These are phyloP conservation scores for Chloroclysta siterata DNA, from an alignment of 2,888 invertebrate species.

Conservation along the genomic window DNA sequence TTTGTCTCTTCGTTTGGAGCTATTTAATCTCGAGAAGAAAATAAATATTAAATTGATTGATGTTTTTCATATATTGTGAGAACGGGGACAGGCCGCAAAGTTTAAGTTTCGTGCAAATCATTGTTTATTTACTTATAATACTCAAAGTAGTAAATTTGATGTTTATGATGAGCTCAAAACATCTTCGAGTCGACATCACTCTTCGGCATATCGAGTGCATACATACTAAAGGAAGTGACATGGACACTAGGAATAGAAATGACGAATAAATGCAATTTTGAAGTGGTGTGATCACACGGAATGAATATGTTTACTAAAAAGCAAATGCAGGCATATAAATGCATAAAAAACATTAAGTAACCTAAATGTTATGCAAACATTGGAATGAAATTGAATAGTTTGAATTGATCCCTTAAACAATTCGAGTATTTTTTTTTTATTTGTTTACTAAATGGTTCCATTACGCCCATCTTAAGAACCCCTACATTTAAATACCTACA, in stretches of 20 bases:
- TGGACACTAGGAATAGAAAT: slow-evolving; percentile 69
- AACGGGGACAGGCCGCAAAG: slow-evolving; percentile 49
- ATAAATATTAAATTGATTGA: slow-evolving; percentile 38
- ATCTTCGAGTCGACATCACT: slow-evolving; percentile 75
- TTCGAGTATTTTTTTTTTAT: slow-evolving; percentile 17
- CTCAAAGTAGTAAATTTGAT: slow-evolving; percentile 32
- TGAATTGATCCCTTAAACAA: slow-evolving; percentile 34
- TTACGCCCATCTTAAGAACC: slow-evolving; percentile 46
- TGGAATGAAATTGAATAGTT: slow-evolving; percentile 34
- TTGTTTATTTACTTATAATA: slow-evolving; percentile 18
- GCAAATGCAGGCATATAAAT: slow-evolving; percentile 36
- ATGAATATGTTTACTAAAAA: slow-evolving; percentile 48
- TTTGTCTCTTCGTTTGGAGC: slow-evolving; percentile 55
- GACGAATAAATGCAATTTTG: slow-evolving; percentile 40
- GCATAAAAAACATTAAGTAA: slow-evolving; percentile 29
- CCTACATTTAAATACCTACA: slow-evolving; percentile 25
- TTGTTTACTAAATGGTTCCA: slow-evolving; percentile 68
- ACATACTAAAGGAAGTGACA: slow-evolving; percentile 74
- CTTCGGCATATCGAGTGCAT: slow-evolving; percentile 81
- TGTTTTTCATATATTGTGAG: slow-evolving; percentile 45
- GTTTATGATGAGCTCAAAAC: slow-evolving; percentile 53
- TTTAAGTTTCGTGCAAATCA: slow-evolving; percentile 48
- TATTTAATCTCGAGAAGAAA: slow-evolving; percentile 56
- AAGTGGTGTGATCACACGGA: slow-evolving; percentile 40
- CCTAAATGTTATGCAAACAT: slow-evolving; percentile 41